Percentiles rank a stretch among this genome's conserved stretches.
Evolutionary conservation across 2,113 vertebrate species (phyloP).

Genomic region (Prunella himalayana): DNA sequence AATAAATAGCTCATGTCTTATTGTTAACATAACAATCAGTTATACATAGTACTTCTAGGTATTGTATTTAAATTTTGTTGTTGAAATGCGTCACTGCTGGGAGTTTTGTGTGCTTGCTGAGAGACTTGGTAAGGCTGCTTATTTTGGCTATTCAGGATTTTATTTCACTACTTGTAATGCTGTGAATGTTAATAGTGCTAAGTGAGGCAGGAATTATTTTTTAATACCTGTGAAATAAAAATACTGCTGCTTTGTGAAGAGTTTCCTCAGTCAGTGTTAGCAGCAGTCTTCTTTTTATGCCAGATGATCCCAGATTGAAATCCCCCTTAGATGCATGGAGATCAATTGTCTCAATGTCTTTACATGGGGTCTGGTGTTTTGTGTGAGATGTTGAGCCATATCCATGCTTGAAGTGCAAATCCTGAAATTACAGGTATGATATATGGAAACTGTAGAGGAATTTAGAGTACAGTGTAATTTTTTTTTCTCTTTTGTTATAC

Average conservation of each 20-base stretch:
- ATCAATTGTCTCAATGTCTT: background rate
- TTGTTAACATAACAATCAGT: background rate
- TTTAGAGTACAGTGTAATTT: background rate
- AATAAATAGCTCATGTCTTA: background rate
- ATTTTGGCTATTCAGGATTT: background rate
- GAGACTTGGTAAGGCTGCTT: background rate
- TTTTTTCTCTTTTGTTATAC: background rate
- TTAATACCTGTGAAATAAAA: background rate
- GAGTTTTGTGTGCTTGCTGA: background rate
- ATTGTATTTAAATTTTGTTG: background rate
- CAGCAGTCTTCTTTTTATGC: background rate
- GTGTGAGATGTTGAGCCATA: background rate
- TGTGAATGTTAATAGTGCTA: background rate
- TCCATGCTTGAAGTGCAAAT: background rate
- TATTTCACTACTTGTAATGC: background rate
- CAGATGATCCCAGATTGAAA: background rate
- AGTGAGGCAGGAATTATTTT: background rate
- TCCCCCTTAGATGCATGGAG: background rate
- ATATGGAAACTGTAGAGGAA: background rate
- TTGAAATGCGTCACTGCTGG: background rate
- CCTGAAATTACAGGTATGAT: background rate
- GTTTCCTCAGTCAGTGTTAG: background rate
- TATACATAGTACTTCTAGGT: background rate
- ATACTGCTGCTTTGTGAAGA: background rate
- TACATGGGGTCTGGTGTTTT: background rate